Evolutionary conservation across 1,140 invertebrate species (phyloP), one percentile per base, ranked within the genome.

Genomic region (Megalopta genalis): DNA sequence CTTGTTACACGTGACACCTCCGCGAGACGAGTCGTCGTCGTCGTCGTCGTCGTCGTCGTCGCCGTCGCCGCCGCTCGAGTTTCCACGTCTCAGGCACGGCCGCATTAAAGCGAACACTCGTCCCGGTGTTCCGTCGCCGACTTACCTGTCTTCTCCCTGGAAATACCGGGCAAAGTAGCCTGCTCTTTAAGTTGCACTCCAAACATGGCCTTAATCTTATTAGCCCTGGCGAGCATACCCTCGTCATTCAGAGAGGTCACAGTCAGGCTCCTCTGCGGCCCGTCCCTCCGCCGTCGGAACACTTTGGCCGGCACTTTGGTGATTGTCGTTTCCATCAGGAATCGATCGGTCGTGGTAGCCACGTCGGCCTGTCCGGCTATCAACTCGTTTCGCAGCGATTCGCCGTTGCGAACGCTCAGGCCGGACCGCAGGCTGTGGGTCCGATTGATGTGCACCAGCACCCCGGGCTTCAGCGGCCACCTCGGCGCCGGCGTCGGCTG

Each of bases 381-480:
- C 16, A 73, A 60, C 32, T 84, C 83, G 78, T 73, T 84, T 60
- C 78, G 68, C 37, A 85, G 59, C 18, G 76, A 32, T 37, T 84
- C 83, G 73, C 77, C 69, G 23, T 68, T 86, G 80, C 74, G 88
- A 80, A 77, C 79, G 75, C 84, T 89, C 81, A 93, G 82, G 65
- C 92, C 91, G 25, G 91, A 90, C 77, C 91, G 88, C 63, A 96
- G 93, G 80, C 94, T 95, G 87, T 95, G 94, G 78, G 95, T 94
- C 86, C 95, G 95, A 93, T 97, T 97, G 54, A 97, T 96, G 92
- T 98, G 97, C 63, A 97, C 96, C 86, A 98, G 94, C 62, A 98
- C 97, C 42, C 97, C 97, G 2, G 97, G 97, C 88, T 97, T 96
- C 75, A 98, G 93, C 39, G 97, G 97, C 97, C 97, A 98, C 87